Percentiles rank a stretch among this genome's conserved stretches.
Conservation (phyloP, 2,113 vertebrate genomes). For the Urocitellus parryii region DNA sequence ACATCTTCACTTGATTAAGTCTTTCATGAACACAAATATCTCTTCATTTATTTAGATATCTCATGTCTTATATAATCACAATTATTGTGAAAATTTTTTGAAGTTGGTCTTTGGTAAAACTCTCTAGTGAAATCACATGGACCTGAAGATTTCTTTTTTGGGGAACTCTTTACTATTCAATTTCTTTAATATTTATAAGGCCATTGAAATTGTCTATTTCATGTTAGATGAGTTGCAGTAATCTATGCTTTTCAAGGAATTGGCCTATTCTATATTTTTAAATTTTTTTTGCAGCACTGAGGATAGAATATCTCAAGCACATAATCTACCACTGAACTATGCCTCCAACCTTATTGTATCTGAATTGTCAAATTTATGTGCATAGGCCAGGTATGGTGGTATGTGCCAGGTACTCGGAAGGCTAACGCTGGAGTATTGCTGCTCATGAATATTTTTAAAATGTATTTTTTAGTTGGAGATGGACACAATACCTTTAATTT, state of each 20-base stretch:
- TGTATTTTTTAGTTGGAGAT: too few species aligned
- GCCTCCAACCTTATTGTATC: conserved; percentile 3
- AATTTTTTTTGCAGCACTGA: not conserved
- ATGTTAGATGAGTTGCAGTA: conserved; percentile 17
- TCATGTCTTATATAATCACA: conserved; percentile 58
- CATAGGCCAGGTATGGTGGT: not conserved
- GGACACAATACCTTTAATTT: too few species aligned
- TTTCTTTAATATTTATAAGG: conserved; percentile 40
- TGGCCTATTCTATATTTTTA: not conserved
- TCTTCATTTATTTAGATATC: conserved; percentile 56
- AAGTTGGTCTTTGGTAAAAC: conserved; percentile 40
- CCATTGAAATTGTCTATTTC: conserved; percentile 47
- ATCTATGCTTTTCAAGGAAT: conserved; percentile 40
- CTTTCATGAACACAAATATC: not conserved
- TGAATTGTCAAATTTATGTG: conserved; percentile 54
- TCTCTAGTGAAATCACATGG: conserved; percentile 13
- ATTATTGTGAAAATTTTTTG: conserved; percentile 59
- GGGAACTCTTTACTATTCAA: conserved; percentile 43
- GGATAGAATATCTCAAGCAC: not conserved
- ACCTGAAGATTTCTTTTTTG: conserved; percentile 10
- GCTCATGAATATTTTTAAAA: not conserved
- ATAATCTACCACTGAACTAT: not conserved
- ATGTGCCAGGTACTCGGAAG: not conserved
- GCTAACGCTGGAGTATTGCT: not conserved
- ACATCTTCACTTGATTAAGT: conserved; percentile 35